Evolutionary conservation across 2,888 invertebrate genomes (phyloP).

Genomic region (Drosophila paucipuncta): DNA sequence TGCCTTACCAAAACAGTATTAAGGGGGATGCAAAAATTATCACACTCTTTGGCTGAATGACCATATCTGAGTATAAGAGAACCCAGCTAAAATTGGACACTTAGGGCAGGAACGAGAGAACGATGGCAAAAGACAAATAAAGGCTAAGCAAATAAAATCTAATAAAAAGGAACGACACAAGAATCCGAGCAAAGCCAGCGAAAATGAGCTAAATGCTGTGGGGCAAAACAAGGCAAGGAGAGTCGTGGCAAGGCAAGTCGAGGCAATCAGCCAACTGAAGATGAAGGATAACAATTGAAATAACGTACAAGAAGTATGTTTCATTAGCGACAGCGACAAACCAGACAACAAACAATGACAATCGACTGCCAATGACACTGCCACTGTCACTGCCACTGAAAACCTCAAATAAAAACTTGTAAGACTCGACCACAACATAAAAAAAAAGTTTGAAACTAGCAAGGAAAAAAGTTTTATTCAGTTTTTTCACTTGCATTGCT

Average conservation of each 20-base stretch:
- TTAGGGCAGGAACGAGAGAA: slow-evolving; percentile 36
- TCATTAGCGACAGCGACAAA: slow-evolving; percentile 71
- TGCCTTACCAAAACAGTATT: not conserved
- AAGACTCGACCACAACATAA: slow-evolving; percentile 9
- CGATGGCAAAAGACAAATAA: slow-evolving; percentile 71
- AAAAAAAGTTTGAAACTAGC: slow-evolving; percentile 9
- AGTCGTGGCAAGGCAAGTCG: not conserved
- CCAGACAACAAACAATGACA: slow-evolving; percentile 62
- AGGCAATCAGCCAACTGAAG: slow-evolving; percentile 34
- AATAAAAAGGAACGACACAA: slow-evolving; percentile 75
- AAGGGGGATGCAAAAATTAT: slow-evolving; percentile 44
- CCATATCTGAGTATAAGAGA: slow-evolving; percentile 30
- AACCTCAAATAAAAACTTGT: slow-evolving; percentile 49
- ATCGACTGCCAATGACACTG: slow-evolving; percentile 60
- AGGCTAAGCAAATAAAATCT: slow-evolving; percentile 79
- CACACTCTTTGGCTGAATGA: slow-evolving; percentile 44
- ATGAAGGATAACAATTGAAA: slow-evolving; percentile 69
- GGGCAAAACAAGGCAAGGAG: not conserved
- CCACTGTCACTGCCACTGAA: slow-evolving; percentile 19
- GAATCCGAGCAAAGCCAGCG: slow-evolving; percentile 42
- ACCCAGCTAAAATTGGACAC: slow-evolving; percentile 67
- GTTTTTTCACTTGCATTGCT: not conserved
- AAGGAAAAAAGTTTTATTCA: not conserved
- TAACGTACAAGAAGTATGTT: slow-evolving; percentile 72
- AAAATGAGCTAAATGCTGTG: slow-evolving; percentile 68